Percentiles rank a stretch among this genome's conserved stretches.
These are phyloP conservation scores for Limnephilus lunatus DNA, from an alignment of 2,888 invertebrate species.

Conservation along the genomic window DNA sequence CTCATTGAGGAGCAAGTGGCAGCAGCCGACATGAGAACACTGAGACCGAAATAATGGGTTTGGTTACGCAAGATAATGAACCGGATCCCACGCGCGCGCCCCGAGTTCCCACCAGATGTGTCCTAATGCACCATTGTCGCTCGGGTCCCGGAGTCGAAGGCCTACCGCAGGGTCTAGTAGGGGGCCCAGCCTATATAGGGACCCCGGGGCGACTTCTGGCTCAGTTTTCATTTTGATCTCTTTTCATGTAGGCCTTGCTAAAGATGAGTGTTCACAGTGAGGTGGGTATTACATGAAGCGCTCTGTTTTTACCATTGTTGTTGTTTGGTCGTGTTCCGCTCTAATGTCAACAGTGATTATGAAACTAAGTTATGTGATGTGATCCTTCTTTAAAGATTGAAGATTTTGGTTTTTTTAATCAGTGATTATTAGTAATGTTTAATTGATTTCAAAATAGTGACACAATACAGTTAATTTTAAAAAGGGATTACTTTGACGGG, in stretches of 20 bases:
- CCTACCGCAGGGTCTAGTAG: slow-evolving; percentile 51
- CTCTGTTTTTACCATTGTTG: slow-evolving; percentile 48
- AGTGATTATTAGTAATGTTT: background rate
- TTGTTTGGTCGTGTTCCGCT: slow-evolving; percentile 53
- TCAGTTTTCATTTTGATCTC: slow-evolving; percentile 65
- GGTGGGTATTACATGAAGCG: slow-evolving; percentile 59
- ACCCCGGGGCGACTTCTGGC: slow-evolving; percentile 54
- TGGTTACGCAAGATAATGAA: slow-evolving; percentile 39
- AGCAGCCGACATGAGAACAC: slow-evolving; percentile 58
- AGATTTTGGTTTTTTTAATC: background rate
- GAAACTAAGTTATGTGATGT: slow-evolving; percentile 53
- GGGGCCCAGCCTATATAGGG: slow-evolving; percentile 65
- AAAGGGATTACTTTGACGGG: background rate
- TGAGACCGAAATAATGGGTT: slow-evolving; percentile 56
- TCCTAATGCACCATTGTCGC: slow-evolving; percentile 58
- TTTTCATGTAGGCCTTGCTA: slow-evolving; percentile 65
- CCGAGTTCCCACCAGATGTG: slow-evolving; percentile 58
- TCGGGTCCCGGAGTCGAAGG: slow-evolving; percentile 52
- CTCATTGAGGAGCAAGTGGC: slow-evolving; percentile 57
- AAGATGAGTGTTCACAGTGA: slow-evolving; percentile 65
- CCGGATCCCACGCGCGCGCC: slow-evolving; percentile 58
- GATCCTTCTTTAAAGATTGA: slow-evolving; percentile 2
- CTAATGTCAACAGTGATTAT: slow-evolving; percentile 52
- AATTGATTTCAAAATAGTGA: background rate
- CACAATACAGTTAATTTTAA: background rate